Evolutionary conservation across 2,888 invertebrate genomes (phyloP).

Genomic region (Morinoia aosen): DNA sequence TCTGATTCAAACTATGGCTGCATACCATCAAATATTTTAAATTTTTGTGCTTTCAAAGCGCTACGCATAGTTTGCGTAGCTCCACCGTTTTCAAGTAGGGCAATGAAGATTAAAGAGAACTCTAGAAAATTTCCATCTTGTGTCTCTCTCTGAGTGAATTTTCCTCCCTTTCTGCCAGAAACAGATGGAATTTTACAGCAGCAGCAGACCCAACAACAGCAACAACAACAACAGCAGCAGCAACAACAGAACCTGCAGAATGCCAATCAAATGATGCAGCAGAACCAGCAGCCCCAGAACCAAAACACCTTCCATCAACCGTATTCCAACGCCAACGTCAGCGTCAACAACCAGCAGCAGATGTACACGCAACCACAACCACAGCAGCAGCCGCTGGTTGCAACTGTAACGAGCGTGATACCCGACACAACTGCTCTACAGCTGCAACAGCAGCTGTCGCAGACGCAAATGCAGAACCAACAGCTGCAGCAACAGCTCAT

Average conservation of each 20-base stretch:
- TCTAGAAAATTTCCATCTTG: neutral
- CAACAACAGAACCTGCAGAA: constrained; percentile 56
- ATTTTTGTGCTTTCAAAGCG: no score
- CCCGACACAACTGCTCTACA: constrained; percentile 35
- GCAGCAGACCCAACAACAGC: constrained; percentile 57
- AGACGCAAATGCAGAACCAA: constrained; percentile 57
- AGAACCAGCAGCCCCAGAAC: constrained; percentile 45
- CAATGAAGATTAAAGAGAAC: no score
- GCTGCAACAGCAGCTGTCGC: constrained; percentile 38
- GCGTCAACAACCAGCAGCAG: neutral
- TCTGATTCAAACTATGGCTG: no score
- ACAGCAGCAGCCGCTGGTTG: neutral
- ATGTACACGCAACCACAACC: constrained; percentile 1
- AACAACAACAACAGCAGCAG: constrained; percentile 57
- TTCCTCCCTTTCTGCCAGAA: constrained; percentile 57
- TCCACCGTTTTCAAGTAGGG: no score
- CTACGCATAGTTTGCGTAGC: no score
- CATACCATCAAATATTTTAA: no score
- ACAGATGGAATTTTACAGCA: constrained; percentile 61
- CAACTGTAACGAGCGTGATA: constrained; percentile 29
- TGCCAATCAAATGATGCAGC: constrained; percentile 9
- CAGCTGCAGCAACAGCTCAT: constrained; percentile 56
- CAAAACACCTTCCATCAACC: constrained; percentile 28
- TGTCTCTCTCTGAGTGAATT: neutral
- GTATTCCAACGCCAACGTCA: constrained; percentile 25